Conservation (phyloP, 2,113 vertebrate genomes). For the Scortum barcoo region DNA sequence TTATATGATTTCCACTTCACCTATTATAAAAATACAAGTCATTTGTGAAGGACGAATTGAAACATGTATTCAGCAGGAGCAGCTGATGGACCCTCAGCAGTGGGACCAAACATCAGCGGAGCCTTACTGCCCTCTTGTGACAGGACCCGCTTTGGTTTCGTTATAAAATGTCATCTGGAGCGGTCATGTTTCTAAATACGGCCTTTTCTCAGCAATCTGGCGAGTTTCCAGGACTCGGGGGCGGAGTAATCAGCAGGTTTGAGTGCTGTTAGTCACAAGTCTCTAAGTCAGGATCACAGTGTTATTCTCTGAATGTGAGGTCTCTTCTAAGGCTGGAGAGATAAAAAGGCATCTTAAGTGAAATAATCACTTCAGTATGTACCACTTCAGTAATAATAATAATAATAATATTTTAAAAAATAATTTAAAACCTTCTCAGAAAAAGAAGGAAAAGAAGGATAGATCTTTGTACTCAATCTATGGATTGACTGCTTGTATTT, state of each 20-base stretch:
- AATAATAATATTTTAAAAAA: constrained; percentile 3
- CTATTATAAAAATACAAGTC: background rate
- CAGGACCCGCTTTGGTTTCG: background rate
- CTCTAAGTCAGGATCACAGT: background rate
- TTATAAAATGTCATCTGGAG: background rate
- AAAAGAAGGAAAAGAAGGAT: too few relatives aligned
- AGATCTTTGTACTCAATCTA: background rate
- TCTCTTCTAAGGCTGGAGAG: background rate
- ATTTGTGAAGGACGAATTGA: background rate
- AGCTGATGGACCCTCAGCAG: constrained; percentile 2
- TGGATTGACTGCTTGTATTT: background rate
- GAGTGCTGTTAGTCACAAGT: constrained; percentile 12
- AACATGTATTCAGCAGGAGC: background rate
- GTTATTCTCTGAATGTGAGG: background rate
- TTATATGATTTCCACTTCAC: background rate
- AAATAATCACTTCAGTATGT: background rate
- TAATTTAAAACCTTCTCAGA: background rate
- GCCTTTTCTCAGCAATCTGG: background rate
- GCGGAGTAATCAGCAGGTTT: background rate
- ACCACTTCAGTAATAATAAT: background rate
- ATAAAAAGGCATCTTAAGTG: background rate
- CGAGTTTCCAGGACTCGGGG: background rate
- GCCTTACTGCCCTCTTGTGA: constrained; percentile 79
- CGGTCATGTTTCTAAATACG: background rate
- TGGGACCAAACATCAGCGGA: constrained; percentile 16